These are phyloP conservation scores for Reticulitermes speratus DNA, from an alignment of 1,140 invertebrate genomes.

Conservation along the genomic window DNA sequence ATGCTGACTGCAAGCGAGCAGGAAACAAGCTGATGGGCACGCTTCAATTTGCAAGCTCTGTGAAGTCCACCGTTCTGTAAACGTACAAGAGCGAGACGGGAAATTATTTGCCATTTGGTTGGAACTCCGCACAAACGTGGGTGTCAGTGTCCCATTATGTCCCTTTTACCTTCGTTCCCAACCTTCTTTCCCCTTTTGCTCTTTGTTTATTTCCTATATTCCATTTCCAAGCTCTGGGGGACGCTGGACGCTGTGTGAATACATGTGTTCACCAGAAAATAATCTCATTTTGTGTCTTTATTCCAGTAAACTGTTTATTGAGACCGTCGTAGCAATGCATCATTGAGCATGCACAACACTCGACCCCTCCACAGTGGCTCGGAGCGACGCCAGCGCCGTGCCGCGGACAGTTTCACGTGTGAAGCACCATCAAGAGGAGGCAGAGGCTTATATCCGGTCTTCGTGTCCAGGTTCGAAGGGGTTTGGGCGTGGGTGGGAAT, in stretches of 20 bases:
- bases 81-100: not conserved
- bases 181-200: too few relatives aligned
- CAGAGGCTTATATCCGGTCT: not conserved
- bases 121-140: conserved; percentile 26
- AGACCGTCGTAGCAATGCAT: not conserved
- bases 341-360: not conserved
- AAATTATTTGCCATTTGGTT: not conserved
- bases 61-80: not conserved
- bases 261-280: conserved; percentile 7
- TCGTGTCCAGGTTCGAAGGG: not conserved
- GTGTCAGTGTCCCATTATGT: conserved; percentile 8
- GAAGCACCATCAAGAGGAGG: conserved; percentile 2
- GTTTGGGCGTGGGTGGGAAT: not conserved
- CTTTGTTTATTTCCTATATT: not conserved
- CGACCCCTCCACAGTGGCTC: conserved; percentile 9
- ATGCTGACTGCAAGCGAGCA: too few relatives aligned
- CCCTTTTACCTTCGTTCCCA: not conserved
- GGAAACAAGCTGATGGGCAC: not conserved
- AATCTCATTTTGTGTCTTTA: not conserved
- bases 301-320: not conserved
- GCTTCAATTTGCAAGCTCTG: not conserved
- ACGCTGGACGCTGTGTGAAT: conserved; percentile 16
- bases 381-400: not conserved
- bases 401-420: not conserved
- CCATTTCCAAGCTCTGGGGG: conserved; percentile 23